Conservation (phyloP, 1,140 invertebrate species). For the Ridgeia piscesae region DNA sequence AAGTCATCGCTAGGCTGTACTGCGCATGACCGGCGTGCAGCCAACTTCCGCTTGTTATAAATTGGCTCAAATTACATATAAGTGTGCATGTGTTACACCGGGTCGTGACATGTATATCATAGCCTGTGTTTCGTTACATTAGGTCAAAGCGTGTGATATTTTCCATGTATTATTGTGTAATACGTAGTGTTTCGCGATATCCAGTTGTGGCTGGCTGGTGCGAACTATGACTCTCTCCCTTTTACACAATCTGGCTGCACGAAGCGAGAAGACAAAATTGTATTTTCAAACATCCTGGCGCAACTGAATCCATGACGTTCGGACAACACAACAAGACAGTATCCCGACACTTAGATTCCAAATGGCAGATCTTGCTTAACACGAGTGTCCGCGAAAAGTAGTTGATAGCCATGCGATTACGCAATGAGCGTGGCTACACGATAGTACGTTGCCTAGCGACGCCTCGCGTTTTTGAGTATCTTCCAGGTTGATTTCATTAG, state of each 20-base stretch:
- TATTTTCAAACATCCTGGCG: background rate
- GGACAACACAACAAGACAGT: background rate
- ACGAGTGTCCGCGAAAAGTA: no score
- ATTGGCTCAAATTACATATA: background rate
- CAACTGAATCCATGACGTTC: background rate
- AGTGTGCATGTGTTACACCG: background rate
- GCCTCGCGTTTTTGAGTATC: background rate
- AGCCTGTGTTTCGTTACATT: background rate
- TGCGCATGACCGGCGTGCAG: no score
- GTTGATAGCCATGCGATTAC: background rate
- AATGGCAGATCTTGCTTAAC: no score
- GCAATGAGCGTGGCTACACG: background rate
- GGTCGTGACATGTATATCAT: background rate
- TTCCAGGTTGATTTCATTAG: background rate
- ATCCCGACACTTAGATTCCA: no score
- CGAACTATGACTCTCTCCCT: background rate
- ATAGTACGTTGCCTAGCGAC: background rate
- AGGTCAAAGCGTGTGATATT: background rate
- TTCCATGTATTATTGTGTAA: background rate
- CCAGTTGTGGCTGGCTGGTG: background rate
- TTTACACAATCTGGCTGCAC: background rate
- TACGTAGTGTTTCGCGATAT: background rate
- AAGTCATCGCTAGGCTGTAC: background rate
- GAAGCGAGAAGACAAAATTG: background rate
- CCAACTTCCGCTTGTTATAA: no score